Base-by-base conservation (phyloP, 2,888 invertebrate genomes). In the Balanococcus diminutus region DNA sequence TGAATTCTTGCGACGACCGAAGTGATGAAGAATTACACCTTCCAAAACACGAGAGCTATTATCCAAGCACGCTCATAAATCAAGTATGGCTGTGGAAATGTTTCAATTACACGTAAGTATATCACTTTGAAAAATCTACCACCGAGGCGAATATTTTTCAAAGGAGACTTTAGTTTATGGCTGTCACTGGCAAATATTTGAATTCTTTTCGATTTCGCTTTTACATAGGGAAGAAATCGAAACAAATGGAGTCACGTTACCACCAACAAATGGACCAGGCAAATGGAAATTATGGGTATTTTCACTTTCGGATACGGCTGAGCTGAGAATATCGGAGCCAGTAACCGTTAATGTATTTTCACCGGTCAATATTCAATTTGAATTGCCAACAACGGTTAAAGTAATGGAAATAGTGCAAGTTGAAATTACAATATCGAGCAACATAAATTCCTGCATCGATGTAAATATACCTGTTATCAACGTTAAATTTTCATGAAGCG, bases 71-170 rank as follows among this genome's bases (percentile, higher is more conserved):
- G 91, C 92, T 0, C 89, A 91, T 92, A 87, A 93, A 93, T 87
- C 90, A 93, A 25, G 90, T 93, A 0, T 93, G 93, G 93, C 91
- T 93, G 90, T 93, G 93, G 93, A 92, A 92, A 87, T 93, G 93
- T 88, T 93, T 93, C 88, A 93, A 93, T 89, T 93, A 93, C 88
- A 93, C 93, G 93, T 93, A 42, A 88, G 88, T 88, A 51, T 85
- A 42, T 36, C 36, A 6, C 36, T 36, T 36, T 19, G 0, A 56
- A 46, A 4, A 8, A 8, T n/a, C 46, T 46, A n/a, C 14, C 46
- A 16, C n/a, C n/a, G 14, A 16, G 1, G n/a, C 46, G n/a, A 46
- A 14, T 16, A 3, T 3, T 46, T 11, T 9, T 42, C 39, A 9
- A 42, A 42, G 11, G 11, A 42, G 36, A 5, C 36, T 36, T 36